Base-by-base conservation (phyloP, 2,888 invertebrate species). In the Brachypalpus laphriformis region DNA sequence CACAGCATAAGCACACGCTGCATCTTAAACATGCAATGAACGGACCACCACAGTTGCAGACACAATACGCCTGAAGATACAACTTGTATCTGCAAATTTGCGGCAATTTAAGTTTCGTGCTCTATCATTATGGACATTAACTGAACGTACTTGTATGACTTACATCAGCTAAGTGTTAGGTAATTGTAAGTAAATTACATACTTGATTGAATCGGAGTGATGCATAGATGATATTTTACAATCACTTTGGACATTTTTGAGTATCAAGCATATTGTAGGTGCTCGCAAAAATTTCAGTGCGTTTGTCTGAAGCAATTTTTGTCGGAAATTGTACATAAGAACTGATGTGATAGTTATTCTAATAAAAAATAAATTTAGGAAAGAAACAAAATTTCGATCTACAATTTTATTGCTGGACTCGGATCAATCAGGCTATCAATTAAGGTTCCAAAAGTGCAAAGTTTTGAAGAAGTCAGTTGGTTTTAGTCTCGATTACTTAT, bases 171-270 rank as follows among this genome's bases (percentile, higher is more conserved):
- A 42, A 49, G 57, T 59, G 51, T 28, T 42, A 31, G 42, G 45
- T 65, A 45, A 65, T 65, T 74, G 63, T 34, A 16, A 22, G 18
- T 56, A 65, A 74, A 74, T 65, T 65, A 56, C 34, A 74, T 45
- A 25, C 63, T 74, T 56, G 45, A 70, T 45, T 45, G 56, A 57
- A 14, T 31, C 20, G 11, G 40, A 40, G 42, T 63, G 40, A 51
- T 61, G 18, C 37, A 57, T 71, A 57, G 47, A 22, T 22, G 8
- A 34, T 42, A 25, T 59, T 16, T 25, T 11, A 11, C 22, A 34
- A 28, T 22, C 14, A 28, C 7, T 56, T 34, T 11, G 2, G 11
- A 14, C 1, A 14, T n/a, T n/a, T 25, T 25, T n/a, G n/a, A n/a
- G n/a, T n/a, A n/a, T n/a, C n/a, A n/a, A n/a, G n/a, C n/a, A n/a